phyloP scores from a whole-genome alignment of 2,888 invertebrate species.

The Gastracanthus pulcherrimus region DNA sequence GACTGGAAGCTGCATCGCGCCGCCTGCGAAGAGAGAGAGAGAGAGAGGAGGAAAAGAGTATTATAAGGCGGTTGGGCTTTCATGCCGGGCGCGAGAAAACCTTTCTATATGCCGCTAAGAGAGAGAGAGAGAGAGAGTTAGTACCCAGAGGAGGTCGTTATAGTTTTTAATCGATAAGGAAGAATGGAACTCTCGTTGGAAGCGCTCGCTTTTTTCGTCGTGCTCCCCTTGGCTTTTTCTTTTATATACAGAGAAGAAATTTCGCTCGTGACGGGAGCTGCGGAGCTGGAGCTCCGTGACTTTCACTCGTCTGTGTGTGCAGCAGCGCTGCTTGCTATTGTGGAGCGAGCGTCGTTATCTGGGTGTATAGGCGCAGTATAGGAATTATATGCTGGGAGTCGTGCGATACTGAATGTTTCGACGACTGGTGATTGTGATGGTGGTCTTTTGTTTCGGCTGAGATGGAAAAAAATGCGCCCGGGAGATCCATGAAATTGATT shows the following conservation, averaged over 20 bases:
- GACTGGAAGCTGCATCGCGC: too few relatives aligned
- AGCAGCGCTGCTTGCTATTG: too few relatives aligned
- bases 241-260: background rate
- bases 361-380: background rate
- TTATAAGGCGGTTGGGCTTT: too few relatives aligned
- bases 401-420: background rate
- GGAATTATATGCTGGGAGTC: background rate
- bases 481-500: background rate
- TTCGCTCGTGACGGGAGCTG: background rate
- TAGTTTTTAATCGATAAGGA: conserved; percentile 42
- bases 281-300: too few relatives aligned
- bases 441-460: background rate
- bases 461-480: background rate
- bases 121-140: too few relatives aligned
- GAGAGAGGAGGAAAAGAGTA: too few relatives aligned
- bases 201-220: too few relatives aligned
- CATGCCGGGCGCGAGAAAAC: background rate
- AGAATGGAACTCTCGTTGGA: background rate
- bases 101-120: too few relatives aligned
- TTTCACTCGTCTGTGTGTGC: background rate
- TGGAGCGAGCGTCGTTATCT: background rate
- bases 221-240: too few relatives aligned
- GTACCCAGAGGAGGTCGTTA: background rate
- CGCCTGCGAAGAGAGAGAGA: too few relatives aligned
- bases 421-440: too few relatives aligned